Percentiles rank a stretch among this genome's conserved stretches.
Evolutionary conservation across 2,888 invertebrate species (phyloP).

Genomic region (Rosalia funebris): DNA sequence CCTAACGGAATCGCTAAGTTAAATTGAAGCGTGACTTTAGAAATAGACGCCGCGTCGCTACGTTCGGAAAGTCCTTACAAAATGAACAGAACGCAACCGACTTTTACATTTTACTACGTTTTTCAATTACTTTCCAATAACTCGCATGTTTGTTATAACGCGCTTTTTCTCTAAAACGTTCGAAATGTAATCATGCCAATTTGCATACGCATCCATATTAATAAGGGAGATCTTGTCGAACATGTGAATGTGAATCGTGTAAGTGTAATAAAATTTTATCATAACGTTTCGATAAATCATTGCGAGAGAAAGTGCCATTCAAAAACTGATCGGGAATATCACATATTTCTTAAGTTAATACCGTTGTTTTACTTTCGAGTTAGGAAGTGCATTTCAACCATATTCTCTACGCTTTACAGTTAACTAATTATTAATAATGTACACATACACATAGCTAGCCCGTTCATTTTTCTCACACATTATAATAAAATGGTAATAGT

Average conservation of each 20-base stretch:
- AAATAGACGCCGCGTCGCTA: no score
- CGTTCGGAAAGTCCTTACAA: no score
- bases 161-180: conserved; percentile 5
- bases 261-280: background rate
- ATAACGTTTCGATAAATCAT: background rate
- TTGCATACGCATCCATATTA: conserved; percentile 8
- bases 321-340: background rate
- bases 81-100: background rate
- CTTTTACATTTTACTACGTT: background rate
- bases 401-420: background rate
- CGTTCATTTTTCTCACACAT: no score
- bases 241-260: conserved; percentile 3
- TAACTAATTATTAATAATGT: no score
- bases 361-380: no score
- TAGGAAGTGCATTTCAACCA: no score
- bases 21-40: background rate
- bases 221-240: conserved; percentile 10
- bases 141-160: background rate
- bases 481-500: no score
- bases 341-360: background rate
- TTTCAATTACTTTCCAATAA: conserved; percentile 5
- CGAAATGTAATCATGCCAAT: background rate
- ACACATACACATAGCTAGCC: no score
- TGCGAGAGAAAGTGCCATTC: background rate
- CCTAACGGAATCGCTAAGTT: background rate